Conservation (phyloP, 2,113 vertebrate species). For the Riparia riparia region DNA sequence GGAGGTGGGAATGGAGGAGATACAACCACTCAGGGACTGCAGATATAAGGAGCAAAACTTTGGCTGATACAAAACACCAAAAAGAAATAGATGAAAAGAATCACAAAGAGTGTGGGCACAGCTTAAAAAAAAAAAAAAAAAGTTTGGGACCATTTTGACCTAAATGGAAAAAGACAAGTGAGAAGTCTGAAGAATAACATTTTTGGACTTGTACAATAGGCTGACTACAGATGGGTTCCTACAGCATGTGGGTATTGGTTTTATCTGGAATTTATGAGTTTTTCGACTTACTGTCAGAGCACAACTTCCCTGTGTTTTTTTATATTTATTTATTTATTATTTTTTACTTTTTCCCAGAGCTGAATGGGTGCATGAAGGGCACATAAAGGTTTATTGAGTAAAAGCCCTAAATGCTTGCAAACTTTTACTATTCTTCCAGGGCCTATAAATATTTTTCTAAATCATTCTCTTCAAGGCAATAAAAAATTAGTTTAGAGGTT, state of each 20-base stretch:
- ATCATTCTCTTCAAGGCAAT: constrained; percentile 70
- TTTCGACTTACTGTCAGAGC: constrained; percentile 45
- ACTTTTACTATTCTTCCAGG: constrained; percentile 74
- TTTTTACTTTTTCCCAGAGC: constrained; percentile 49
- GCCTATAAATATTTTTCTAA: constrained; percentile 73
- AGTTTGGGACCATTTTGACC: not conserved
- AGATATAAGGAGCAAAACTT: not conserved
- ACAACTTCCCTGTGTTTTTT: constrained; percentile 13
- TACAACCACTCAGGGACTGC: fast-evolving
- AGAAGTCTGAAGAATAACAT: not conserved
- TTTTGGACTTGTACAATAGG: not conserved
- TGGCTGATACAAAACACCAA: not conserved
- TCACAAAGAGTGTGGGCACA: not conserved
- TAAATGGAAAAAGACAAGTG: not conserved
- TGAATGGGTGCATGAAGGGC: constrained; percentile 59
- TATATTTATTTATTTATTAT: constrained; percentile 30
- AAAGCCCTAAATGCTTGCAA: constrained; percentile 75
- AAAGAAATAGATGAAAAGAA: not conserved
- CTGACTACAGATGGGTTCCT: not conserved
- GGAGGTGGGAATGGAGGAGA: not conserved
- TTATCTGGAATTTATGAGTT: constrained; percentile 46
- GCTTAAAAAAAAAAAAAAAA: not conserved
- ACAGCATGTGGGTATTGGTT: not conserved
- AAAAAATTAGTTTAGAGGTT: constrained; percentile 73
- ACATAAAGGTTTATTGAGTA: constrained; percentile 76